Evolutionary conservation across 2,888 invertebrate species (phyloP), one percentile per base, ranked within the genome.

Genomic region (Xestia xanthographa): DNA sequence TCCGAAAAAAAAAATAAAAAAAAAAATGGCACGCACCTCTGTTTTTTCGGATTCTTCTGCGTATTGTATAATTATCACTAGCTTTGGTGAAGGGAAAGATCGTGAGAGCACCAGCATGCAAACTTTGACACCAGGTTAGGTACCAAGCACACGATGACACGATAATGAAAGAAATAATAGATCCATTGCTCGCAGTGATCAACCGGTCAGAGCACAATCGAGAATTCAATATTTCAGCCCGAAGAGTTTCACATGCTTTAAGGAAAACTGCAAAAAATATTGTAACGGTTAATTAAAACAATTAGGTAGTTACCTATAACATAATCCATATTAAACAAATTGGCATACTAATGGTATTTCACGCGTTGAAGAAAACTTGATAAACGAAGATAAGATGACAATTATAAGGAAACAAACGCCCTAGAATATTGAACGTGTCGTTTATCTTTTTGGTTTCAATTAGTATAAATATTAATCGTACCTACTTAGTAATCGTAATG

Each of bases 291-390:
- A 20, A n/a, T 45, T 34, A 34, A 29, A 65, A 34, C 6, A 43
- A 71, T n/a, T n/a, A n/a, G n/a, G n/a, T n/a, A n/a, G n/a, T n/a
- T 38, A 41, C 6, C 6, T 38, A 48, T n/a, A 53, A 67, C 9
- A 53, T 6, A 72, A 62, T 0, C 17, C 20, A 53, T 1, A 26
- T 48, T 29, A n/a, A 75, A 34, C 34, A 22, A 73, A 60, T 43
- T 41, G 22, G 14, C 79, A 66, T 66, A 62, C 26, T 29, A 41
- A 8, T 53, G 80, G 73, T 80, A 80, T 80, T 80, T 80, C 80
- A 85, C 58, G 58, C 50, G 14, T 53, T 45, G 14, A 69, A 80
- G 38, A 58, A 56, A 65, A 72, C 5, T 26, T 38, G 67, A 84
- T 84, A 80, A 72, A 14, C 1, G 38, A 29, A 41, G 41, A 80